Evolutionary conservation across 2,888 invertebrate genomes (phyloP), one percentile per base, ranked within the genome.

Genomic region (Priocnemis perturbator): DNA sequence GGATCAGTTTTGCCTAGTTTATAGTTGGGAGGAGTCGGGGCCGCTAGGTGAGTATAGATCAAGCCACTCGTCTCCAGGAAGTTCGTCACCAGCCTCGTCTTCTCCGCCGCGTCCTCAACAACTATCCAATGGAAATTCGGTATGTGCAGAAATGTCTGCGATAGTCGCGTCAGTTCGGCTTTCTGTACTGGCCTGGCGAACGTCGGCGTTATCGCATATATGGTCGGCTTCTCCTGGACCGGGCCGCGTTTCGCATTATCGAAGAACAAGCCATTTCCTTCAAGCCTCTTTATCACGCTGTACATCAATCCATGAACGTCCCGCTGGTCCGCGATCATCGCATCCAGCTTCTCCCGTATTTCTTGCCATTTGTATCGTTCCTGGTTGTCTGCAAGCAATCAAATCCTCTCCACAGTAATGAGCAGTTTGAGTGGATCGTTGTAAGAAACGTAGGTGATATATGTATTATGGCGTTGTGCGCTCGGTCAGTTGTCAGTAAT

Each of bases 151-250:
- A 98, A 92, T 2, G 97, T 95, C 85, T 98, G 96, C 7, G 96
- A 94, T 67, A 98, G 89, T 86, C 98, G 93, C 61, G 97, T 97
- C 14, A 98, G 90, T 89, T 98, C 98, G 11, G 98, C 98, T 89
- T 97, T 97, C 90, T 98, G 98, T 37, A 95, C 95, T 50, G 95
- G 93, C 71, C 98, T 92, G 26, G 93, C 89, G 88, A 97, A 97
- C 0, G 98, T 98, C 45, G 98, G 98, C 3, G 98, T 98, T 78
- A 98, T 94, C 17, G 95, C 95, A 89, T 96, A 98, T 78, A 98
- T 96, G 45, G 91, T 93, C 44, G 96, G 95, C 71, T 56, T 71
- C 1, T 56, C 45, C 3, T 0, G 2, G 0, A 9, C 14, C 1
- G 30, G 55, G 5, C 7, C 56, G 7, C 37, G 11, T 0, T 48